Evolutionary conservation across 1,140 invertebrate genomes (phyloP), one percentile per base, ranked within the genome.

Genomic region (Diachasma alloeum): DNA sequence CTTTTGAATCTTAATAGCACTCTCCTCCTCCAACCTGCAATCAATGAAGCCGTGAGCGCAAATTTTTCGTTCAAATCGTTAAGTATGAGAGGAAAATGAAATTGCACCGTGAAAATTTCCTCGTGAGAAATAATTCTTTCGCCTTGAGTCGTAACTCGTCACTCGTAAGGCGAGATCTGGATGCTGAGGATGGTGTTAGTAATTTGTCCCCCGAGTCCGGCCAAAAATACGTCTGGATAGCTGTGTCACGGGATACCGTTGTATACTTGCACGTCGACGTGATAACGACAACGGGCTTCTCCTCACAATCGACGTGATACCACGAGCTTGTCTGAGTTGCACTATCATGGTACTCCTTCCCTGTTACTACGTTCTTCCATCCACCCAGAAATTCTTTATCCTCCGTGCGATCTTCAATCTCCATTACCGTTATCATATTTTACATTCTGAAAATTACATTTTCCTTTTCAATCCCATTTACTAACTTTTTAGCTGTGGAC

Each of bases 301-400:
- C 11, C 72, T 66, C 56, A 39, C 4, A 56, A 78, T 84, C 53
- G 81, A 80, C 42, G 67, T 90, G 84, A 56, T 74, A 56, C 59
- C 72, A 10, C 72, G 39, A 90, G 90, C 3, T 89, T 53, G 93
- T 93, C 84, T 94, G 93, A 1, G 91, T 91, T 80, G 88, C 91
- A 5, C 92, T 91, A 85, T 94, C 91, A 81, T 92, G 91, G 83
- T 92, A 93, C 75, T 92, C 87, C 13, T 86, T 36, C 81, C 90
- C 90, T 26, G 91, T 92, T 26, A 89, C 79, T 68, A 88, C 87
- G 83, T 92, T 90, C 78, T 86, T 90, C 85, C 92, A 93, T 59
- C 92, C 92, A 26, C 92, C 92, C 13, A 93, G 84, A 83, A 90
- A 92, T 11, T 91, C 91, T 79, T 93, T 93, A 46, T 87, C 81